Evolutionary conservation across 2,113 vertebrate species (phyloP).

Genomic region (Oreochromis spilurus): DNA sequence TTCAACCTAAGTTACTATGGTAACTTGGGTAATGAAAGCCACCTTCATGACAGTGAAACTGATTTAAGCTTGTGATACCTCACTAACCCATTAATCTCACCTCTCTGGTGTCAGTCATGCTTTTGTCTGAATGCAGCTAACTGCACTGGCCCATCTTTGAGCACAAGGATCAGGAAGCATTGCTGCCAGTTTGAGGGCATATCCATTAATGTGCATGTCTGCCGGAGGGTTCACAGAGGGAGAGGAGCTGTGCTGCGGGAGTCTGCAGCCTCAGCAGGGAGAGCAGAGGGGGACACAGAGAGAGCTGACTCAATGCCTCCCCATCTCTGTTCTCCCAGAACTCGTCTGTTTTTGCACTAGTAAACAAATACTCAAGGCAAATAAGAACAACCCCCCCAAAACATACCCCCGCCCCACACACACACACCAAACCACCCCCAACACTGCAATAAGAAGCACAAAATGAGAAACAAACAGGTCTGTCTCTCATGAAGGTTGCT

Average conservation of each 20-base stretch:
- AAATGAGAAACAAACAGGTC: conserved; percentile 24
- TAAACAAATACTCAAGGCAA: conserved; percentile 45
- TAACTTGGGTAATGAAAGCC: not conserved
- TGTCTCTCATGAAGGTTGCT: conserved; percentile 20
- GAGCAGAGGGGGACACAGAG: not conserved
- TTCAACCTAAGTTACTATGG: not conserved
- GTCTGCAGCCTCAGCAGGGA: conserved; percentile 16
- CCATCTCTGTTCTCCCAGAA: conserved; percentile 13
- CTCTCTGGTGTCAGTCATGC: not conserved
- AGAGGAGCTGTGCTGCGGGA: not conserved
- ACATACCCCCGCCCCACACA: not conserved
- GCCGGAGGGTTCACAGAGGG: not conserved
- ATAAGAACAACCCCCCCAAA: not conserved
- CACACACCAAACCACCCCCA: not conserved
- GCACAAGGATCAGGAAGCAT: not conserved
- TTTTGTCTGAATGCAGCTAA: not conserved
- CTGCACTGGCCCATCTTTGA: not conserved
- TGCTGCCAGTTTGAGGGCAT: not conserved
- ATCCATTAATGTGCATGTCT: not conserved
- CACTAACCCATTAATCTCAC: not conserved
- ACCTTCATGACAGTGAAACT: not conserved
- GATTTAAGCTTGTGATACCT: not conserved
- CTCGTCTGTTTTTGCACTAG: conserved; percentile 23
- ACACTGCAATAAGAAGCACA: not conserved
- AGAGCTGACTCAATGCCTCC: conserved; percentile 37